Evolutionary conservation across 2,797 vertebrate species (phyloP).

Genomic region (Xenopus petersii): DNA sequence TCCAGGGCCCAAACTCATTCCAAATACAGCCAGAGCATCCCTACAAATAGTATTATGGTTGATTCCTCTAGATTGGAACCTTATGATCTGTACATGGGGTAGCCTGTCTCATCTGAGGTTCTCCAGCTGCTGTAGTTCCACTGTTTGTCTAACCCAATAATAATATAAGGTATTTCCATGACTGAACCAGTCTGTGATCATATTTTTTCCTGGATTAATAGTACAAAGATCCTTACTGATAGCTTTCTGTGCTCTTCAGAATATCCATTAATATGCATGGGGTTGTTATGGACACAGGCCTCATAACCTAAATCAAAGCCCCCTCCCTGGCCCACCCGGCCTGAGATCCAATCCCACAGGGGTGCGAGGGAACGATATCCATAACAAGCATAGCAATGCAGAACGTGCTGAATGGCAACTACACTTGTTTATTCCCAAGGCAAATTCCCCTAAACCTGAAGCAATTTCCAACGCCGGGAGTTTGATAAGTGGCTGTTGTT

Average conservation of each 20-base stretch:
- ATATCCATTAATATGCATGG: constrained; percentile 32
- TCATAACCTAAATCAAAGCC: not conserved
- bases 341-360: constrained; percentile 12
- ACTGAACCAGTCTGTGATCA: constrained; percentile 21
- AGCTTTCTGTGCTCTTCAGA: constrained; percentile 12
- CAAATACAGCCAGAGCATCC: too few relatives aligned
- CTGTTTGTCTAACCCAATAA: too few relatives aligned
- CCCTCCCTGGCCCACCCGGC: not conserved
- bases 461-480: constrained; percentile 30
- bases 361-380: constrained; percentile 9
- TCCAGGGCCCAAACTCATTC: too few relatives aligned
- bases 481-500: constrained; percentile 32
- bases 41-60: too few relatives aligned
- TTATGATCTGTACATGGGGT: too few relatives aligned
- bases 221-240: constrained; percentile 18
- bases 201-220: constrained; percentile 29
- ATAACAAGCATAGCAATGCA: constrained; percentile 26
- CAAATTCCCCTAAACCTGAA: constrained; percentile 23
- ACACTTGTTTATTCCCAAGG: constrained; percentile 31
- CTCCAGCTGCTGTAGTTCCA: too few relatives aligned
- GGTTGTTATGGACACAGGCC: constrained; percentile 38
- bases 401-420: constrained; percentile 28
- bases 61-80: too few relatives aligned
- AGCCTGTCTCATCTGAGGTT: too few relatives aligned
- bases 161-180: constrained; percentile 11